These are phyloP conservation scores for Mesocricetus auratus DNA, from an alignment of 2,113 vertebrate species.

Conservation along the genomic window DNA sequence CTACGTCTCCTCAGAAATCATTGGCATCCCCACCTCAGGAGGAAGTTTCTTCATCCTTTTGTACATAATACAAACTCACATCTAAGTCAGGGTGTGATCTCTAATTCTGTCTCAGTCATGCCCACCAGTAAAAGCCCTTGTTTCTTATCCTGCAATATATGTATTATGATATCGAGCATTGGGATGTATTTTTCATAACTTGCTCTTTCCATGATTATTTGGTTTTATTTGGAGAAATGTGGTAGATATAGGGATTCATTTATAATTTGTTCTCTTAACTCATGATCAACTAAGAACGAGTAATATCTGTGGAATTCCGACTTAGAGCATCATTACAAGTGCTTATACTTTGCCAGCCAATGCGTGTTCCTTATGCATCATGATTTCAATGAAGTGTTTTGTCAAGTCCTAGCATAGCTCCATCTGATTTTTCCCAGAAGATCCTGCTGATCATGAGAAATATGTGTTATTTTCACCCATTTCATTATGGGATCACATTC, in stretches of 20 bases:
- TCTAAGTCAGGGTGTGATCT: background rate
- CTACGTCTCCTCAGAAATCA: constrained; percentile 49
- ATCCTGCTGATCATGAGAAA: background rate
- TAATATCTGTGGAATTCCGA: constrained; percentile 13
- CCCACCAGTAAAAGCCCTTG: background rate
- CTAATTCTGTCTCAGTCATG: background rate
- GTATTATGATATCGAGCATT: background rate
- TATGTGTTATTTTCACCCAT: background rate
- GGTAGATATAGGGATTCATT: background rate
- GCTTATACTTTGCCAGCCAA: background rate
- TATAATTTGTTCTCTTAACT: constrained; percentile 24
- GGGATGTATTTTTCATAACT: background rate
- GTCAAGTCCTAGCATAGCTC: background rate
- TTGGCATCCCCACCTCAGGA: background rate
- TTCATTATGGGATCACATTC: background rate
- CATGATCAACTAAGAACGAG: background rate
- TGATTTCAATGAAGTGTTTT: background rate
- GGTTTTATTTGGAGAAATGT: constrained; percentile 11
- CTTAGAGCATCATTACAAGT: background rate
- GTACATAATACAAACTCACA: background rate
- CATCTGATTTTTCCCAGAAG: background rate
- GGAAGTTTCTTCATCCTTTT: background rate
- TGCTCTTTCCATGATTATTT: background rate
- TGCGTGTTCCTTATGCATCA: background rate
- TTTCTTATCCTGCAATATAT: background rate